A percentile compares a stretch with the other conserved stretches of the same genome.
phyloP scores from a whole-genome alignment of 2,113 vertebrate species.

The Ranitomeya variabilis region DNA sequence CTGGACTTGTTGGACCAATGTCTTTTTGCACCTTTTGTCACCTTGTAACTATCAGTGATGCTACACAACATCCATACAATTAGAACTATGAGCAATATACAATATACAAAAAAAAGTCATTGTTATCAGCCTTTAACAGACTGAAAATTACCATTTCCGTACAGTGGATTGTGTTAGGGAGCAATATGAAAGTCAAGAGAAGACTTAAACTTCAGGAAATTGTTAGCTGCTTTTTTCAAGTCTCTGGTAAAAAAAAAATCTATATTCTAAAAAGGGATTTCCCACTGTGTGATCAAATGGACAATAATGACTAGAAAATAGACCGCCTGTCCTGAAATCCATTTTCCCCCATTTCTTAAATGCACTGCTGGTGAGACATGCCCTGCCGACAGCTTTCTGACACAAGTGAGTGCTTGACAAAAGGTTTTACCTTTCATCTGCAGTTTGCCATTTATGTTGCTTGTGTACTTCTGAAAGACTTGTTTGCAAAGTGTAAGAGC shows the following conservation, averaged over 20 bases:
- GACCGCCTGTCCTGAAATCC: constrained; percentile 51
- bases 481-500: constrained; percentile 3
- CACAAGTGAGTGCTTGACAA: neutral
- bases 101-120: neutral
- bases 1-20: too few species aligned
- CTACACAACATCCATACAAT: too few species aligned
- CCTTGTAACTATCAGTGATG: too few species aligned
- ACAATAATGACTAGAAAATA: constrained; percentile 33
- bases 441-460: neutral
- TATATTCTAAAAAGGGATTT: constrained; percentile 39
- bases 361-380: constrained; percentile 2
- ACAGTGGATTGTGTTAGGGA: neutral
- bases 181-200: neutral
- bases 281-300: constrained; percentile 49
- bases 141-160: neutral
- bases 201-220: constrained; percentile 2
- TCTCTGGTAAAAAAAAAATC: constrained; percentile 24
- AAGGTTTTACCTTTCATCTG: neutral
- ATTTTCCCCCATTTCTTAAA: constrained; percentile 43
- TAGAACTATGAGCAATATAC: neutral
- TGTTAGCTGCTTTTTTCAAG: neutral
- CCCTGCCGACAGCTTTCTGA: neutral
- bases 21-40: too few species aligned
- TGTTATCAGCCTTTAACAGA: neutral
- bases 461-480: neutral